Evolutionary conservation across 1,140 invertebrate species (phyloP).

Genomic region (Ceratina australensis): DNA sequence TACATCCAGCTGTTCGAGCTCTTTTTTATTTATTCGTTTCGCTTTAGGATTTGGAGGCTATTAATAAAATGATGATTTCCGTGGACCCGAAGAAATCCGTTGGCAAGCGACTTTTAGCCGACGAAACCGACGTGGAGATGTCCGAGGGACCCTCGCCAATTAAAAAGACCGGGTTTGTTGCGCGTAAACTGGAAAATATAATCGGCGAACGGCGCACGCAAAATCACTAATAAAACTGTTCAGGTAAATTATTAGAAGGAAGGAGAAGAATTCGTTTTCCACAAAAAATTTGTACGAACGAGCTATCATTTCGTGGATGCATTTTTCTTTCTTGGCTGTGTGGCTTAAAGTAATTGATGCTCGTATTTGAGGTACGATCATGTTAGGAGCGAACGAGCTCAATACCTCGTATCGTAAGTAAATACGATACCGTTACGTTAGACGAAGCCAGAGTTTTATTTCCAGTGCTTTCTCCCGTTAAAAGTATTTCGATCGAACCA

Average conservation of each 20-base stretch:
- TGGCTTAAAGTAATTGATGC: constrained; percentile 46
- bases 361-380: constrained; percentile 52
- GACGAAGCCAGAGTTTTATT: constrained; percentile 56
- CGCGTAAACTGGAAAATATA: constrained; percentile 81
- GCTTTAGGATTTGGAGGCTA: constrained; percentile 82
- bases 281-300: constrained; percentile 14
- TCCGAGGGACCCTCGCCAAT: constrained; percentile 70
- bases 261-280: constrained; percentile 20
- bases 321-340: constrained; percentile 43
- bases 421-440: constrained; percentile 34
- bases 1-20: background rate
- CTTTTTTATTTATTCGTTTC: constrained; percentile 18
- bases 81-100: constrained; percentile 76
- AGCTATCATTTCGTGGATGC: constrained; percentile 16
- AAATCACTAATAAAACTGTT: constrained; percentile 67
- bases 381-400: constrained; percentile 37
- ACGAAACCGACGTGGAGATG: constrained; percentile 77
- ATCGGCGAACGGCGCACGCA: constrained; percentile 80
- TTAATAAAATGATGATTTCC: constrained; percentile 81
- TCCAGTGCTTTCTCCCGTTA: constrained; percentile 42
- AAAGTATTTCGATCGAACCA: no score
- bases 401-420: constrained; percentile 26
- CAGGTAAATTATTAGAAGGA: background rate
- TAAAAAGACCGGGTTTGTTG: constrained; percentile 74
- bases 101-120: constrained; percentile 80